These are phyloP conservation scores for Platycheirus rosarum DNA, from an alignment of 2,888 invertebrate species.

Conservation along the genomic window DNA sequence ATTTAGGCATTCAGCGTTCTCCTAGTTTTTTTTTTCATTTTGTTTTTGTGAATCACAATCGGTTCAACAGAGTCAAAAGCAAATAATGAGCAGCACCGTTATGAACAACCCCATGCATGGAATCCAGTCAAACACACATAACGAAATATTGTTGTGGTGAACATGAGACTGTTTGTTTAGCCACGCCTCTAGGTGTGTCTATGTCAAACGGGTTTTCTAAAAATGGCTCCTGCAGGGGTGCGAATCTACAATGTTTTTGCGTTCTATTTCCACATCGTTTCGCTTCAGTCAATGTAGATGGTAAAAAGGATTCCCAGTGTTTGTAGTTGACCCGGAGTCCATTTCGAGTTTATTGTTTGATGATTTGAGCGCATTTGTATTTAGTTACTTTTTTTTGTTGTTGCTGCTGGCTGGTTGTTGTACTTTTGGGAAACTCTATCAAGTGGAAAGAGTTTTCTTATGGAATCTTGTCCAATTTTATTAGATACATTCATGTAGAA, in stretches of 20 bases:
- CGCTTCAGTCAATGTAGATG: constrained; percentile 37
- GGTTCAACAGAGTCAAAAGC: constrained; percentile 39
- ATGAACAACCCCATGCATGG: constrained; percentile 47
- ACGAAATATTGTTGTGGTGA: constrained; percentile 50
- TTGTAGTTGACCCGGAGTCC: constrained; percentile 79
- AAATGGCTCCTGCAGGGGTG: constrained; percentile 61
- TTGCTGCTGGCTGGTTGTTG: constrained; percentile 75
- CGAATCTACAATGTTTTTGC: constrained; percentile 1
- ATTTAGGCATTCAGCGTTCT: constrained; percentile 65
- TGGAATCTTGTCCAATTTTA: constrained; percentile 48
- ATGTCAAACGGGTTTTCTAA: constrained; percentile 62
- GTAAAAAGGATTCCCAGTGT: constrained; percentile 39
- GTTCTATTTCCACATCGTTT: constrained; percentile 50
- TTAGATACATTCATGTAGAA: constrained; percentile 29
- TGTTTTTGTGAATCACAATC: constrained; percentile 35
- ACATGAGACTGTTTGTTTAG: constrained; percentile 30
- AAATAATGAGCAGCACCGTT: constrained; percentile 48
- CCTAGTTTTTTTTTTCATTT: constrained; percentile 25
- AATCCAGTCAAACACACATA: constrained; percentile 38
- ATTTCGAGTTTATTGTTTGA: constrained; percentile 83
- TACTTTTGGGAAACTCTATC: constrained; percentile 38
- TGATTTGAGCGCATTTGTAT: constrained; percentile 80
- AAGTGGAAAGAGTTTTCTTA: constrained; percentile 65
- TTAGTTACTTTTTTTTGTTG: constrained; percentile 63
- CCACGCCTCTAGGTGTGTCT: constrained; percentile 72